Evolutionary conservation across 1,140 invertebrate species (phyloP), one percentile per base, ranked within the genome.

Genomic region (Babylonia areolata): DNA sequence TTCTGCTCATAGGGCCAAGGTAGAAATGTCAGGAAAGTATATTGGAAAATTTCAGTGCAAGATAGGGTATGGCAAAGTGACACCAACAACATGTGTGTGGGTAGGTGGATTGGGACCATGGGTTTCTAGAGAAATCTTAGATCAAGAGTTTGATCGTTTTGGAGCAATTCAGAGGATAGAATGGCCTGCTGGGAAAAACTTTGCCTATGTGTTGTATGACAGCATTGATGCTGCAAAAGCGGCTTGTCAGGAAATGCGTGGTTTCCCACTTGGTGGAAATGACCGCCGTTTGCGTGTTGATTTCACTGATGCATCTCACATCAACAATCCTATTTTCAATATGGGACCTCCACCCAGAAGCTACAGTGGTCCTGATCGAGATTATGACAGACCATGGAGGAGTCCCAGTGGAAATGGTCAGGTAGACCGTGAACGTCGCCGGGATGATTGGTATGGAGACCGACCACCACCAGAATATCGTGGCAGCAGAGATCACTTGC

Each of bases 11-110:
- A 95, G 97, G 87, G 98, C 98, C 28, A 99, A 99, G 95, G 97
- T 99, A 20, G 98, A 99, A 95, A 95, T 99, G 51, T 99, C 98
- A 23, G 98, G 98, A 2, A 98, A 99, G 92, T 99, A 99, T 92
- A 99, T 99, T 94, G 98, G 99, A 15, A 99, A 99, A 94, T 99
- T 99, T 93, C 98, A 99, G 94, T 99, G 98, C 94, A 99, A 99
- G 95, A 99, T 99, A 94, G 99, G 99, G 37, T 99, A 99, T 95
- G 99, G 99, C 15, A 99, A 99, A 95, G 98, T 98, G 0, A 99
- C 98, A 35, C 98, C 98, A 0, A 99, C 98, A 0, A 98, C 97
- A 28, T 96, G 98, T 88, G 97, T 99, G 85, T 99, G 99, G 99
- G 97, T 99, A 1, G 99, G 99, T 87, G 98, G 98, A 46, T 95